A percentile compares a stretch with the other conserved stretches of the same genome.
Conservation (phyloP, 2,113 vertebrate genomes). For the Eulemur macaco region DNA sequence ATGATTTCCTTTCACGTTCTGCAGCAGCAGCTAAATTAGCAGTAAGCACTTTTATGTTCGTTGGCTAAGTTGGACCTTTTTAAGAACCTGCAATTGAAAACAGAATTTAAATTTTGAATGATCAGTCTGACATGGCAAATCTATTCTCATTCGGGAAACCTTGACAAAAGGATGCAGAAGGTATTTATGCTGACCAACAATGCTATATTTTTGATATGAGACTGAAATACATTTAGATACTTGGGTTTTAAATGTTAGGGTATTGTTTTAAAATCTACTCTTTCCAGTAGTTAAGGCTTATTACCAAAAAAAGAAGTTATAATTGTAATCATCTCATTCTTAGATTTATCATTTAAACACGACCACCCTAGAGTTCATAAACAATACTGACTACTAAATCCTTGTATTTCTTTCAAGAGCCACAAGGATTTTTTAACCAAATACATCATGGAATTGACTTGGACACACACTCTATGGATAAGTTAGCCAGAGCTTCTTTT, state of each 20-base stretch:
- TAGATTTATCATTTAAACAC: slow-evolving; percentile 29
- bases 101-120: slow-evolving; percentile 54
- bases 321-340: not conserved
- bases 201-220: not conserved
- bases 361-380: not conserved
- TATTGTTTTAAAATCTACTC: not conserved
- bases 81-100: slow-evolving; percentile 55
- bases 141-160: not conserved
- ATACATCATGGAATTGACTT: not conserved
- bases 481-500: not conserved
- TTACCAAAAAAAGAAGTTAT: not conserved
- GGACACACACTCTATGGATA: not conserved
- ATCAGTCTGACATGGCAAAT: slow-evolving; percentile 21
- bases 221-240: not conserved
- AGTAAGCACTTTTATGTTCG: slow-evolving; percentile 37
- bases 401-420: not conserved
- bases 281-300: not conserved
- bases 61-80: slow-evolving; percentile 13
- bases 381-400: not conserved
- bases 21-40: slow-evolving; percentile 49
- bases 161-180: slow-evolving; percentile 2
- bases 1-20: slow-evolving; percentile 59
- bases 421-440: slow-evolving; percentile 1
- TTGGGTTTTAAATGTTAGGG: not conserved
- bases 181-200: not conserved